Conservation (phyloP, 2,888 invertebrate genomes). For the Drosophila hamatofila region DNA sequence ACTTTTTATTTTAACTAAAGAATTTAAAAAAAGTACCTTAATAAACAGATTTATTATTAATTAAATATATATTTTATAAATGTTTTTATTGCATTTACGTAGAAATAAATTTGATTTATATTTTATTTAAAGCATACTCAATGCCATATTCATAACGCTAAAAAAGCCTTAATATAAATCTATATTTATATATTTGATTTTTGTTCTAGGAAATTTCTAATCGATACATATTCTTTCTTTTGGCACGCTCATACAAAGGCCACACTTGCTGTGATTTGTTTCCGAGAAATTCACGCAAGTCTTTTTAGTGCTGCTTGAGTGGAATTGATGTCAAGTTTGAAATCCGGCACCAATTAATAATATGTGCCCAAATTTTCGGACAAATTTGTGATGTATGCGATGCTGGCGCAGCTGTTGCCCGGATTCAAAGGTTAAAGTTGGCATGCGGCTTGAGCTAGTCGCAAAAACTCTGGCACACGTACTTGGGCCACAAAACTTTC, state of each 20-base stretch:
- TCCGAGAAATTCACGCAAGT: not conserved
- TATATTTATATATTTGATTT: no score
- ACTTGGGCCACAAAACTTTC: conserved; percentile 64
- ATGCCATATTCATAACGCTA: no score
- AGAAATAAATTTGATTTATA: no score
- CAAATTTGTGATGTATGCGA: conserved; percentile 53
- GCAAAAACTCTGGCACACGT: conserved; percentile 59
- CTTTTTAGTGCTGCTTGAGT: conserved; percentile 1
- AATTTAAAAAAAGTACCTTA: no score
- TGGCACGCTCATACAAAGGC: not conserved
- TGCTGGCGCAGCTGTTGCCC: conserved; percentile 54
- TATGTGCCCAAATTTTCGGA: conserved; percentile 48
- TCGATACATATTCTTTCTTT: not conserved
- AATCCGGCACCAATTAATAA: conserved; percentile 54
- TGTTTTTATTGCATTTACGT: no score
- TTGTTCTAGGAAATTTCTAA: not conserved
- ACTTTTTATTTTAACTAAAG: no score
- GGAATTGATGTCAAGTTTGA: conserved; percentile 34
- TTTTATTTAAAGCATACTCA: no score
- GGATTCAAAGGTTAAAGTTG: conserved; percentile 66
- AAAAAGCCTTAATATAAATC: no score
- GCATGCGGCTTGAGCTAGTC: conserved; percentile 4
- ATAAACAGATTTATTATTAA: no score
- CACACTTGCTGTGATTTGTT: conserved; percentile 1
- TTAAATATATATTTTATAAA: no score